Evolutionary conservation across 1,140 invertebrate species (phyloP).

Genomic region (Drosophila insularis): DNA sequence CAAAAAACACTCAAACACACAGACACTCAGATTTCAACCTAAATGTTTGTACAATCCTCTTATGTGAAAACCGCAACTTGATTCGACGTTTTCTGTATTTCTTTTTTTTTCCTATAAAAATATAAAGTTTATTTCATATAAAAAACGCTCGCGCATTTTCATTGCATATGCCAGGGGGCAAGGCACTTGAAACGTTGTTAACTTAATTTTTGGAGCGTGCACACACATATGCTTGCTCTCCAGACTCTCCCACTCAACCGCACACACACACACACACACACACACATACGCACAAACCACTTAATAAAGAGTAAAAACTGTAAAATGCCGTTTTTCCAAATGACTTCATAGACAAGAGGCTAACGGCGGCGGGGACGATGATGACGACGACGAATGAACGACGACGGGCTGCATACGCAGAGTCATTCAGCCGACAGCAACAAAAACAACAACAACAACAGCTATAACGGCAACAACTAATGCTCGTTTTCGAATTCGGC

Average conservation of each 20-base stretch:
- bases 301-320: constrained; percentile 64
- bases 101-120: constrained; percentile 39
- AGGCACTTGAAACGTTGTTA: constrained; percentile 75
- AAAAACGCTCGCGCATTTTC: constrained; percentile 18
- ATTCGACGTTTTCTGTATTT: constrained; percentile 29
- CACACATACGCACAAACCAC: constrained; percentile 45
- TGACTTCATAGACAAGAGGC: constrained; percentile 77
- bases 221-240: constrained; percentile 55
- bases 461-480: neutral
- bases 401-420: constrained; percentile 46
- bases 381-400: constrained; percentile 28
- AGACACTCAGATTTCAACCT: constrained; percentile 19
- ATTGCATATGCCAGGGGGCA: constrained; percentile 57
- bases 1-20: constrained; percentile 3
- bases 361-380: constrained; percentile 39
- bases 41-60: constrained; percentile 42
- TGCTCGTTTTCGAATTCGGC: constrained; percentile 35
- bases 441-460: constrained; percentile 13
- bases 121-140: constrained; percentile 51
- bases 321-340: constrained; percentile 77
- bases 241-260: constrained; percentile 57
- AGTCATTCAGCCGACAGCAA: constrained; percentile 62
- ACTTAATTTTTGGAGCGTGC: constrained; percentile 81
- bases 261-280: constrained; percentile 27
- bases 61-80: constrained; percentile 47